phyloP scores from a whole-genome alignment of 2,888 invertebrate genomes.

The Philereme vetulata region DNA sequence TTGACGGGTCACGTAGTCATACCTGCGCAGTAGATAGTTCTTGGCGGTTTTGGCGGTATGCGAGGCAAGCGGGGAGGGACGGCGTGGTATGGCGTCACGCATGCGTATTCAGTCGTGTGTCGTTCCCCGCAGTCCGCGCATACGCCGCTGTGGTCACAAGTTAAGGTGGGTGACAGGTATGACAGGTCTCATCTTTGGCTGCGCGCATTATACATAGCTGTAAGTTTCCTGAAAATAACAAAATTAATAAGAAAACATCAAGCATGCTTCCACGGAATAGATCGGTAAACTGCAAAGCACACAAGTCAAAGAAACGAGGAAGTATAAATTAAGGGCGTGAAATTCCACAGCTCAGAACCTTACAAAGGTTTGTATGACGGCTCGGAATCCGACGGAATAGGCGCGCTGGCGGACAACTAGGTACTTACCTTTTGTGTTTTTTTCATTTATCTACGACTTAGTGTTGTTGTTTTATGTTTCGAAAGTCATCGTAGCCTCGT shows the following conservation, averaged over 20 bases:
- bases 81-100: no score
- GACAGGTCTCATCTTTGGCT: no score
- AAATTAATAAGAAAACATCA: slow-evolving; percentile 19
- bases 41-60: no score
- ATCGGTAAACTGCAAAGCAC: slow-evolving; percentile 32
- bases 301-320: slow-evolving; percentile 54
- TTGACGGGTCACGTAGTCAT: no score
- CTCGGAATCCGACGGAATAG: slow-evolving; percentile 26
- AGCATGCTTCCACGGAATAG: slow-evolving; percentile 28
- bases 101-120: no score
- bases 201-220: no score
- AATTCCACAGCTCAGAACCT: slow-evolving; percentile 64
- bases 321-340: slow-evolving; percentile 77
- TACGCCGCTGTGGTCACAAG: no score
- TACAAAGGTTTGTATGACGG: slow-evolving; percentile 55
- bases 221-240: no score
- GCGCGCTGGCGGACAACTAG: slow-evolving; percentile 16
- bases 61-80: no score
- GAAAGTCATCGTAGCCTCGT: slow-evolving; percentile 22
- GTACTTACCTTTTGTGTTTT: slow-evolving; percentile 28
- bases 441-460: slow-evolving; percentile 22
- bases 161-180: no score
- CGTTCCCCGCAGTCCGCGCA: no score
- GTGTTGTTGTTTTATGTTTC: slow-evolving; percentile 24
- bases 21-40: no score